Base-by-base conservation (phyloP, 2,113 vertebrate species). In the Capreolus pygargus region DNA sequence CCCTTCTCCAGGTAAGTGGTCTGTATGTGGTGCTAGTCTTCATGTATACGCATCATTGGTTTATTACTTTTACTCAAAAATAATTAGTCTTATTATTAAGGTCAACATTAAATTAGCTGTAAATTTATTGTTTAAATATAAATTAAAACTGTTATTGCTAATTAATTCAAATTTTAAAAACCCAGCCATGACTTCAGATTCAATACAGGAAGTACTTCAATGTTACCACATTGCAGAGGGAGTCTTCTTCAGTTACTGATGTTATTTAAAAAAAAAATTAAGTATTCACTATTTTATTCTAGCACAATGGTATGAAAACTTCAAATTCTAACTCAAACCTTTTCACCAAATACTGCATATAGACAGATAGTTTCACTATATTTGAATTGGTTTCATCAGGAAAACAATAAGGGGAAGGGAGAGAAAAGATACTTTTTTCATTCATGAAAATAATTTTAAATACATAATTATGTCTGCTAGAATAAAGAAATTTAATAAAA, bases 401-500 rank as follows among this genome's bases (percentile, higher is more conserved):
- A 95, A 97, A 89, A 96, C 2, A 89, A 76, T 39, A 88, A 83
- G 15, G 27, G 27, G 7, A 86, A 1, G 5, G 28, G 36, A 95
- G 88, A 50, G 43, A 43, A 86, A 64, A 86, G 88, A 36, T 6
- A 7, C 25, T 67, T 39, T 84, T 81, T 64, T n/a, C 54, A 96
- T 57, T 97, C 13, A 90, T 58, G 10, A 81, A 90, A 88, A 88
- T 36, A 47, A 21, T 17, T 91, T 86, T 54, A 81, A 52, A 92
- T n/a, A 94, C 28, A 14, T 43, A 67, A 13, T 25, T 94, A 50
- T 61, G 43, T 47, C 47, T 91, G 61, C 36, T n/a, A 50, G 43
- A 93, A 96, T 55, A 96, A 50, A 93, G 21, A 95, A 89, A 96
- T 74, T 81, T 88, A 95, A 43, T 88, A 90, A 87, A 78, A 91